phyloP scores from a whole-genome alignment of 2,888 invertebrate species.

The Acleris holmiana region DNA sequence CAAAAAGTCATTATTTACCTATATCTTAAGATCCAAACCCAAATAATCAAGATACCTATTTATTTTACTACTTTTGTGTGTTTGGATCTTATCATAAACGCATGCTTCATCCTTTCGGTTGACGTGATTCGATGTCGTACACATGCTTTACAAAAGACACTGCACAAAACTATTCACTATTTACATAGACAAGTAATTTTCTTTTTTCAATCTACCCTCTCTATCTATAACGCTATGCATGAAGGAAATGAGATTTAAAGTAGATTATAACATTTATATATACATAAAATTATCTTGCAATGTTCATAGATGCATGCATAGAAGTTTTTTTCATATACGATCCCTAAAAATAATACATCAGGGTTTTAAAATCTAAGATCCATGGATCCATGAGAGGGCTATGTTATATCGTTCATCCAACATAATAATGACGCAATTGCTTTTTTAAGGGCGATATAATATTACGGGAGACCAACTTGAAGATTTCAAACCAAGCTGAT shows the following conservation, averaged over 20 bases:
- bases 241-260: not conserved
- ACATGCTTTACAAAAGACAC: constrained; percentile 30
- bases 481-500: too few species aligned
- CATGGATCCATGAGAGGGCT: too few species aligned
- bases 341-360: too few species aligned
- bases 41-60: not conserved
- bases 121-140: constrained; percentile 37
- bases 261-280: not conserved
- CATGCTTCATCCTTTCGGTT: constrained; percentile 36
- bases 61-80: not conserved
- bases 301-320: constrained; percentile 18
- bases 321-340: too few species aligned
- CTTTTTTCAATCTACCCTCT: not conserved
- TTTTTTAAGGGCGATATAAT: too few species aligned
- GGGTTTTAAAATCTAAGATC: too few species aligned
- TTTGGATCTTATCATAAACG: constrained; percentile 9
- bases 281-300: not conserved
- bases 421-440: too few species aligned
- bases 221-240: not conserved
- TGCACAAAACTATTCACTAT: constrained; percentile 33
- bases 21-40: too few species aligned
- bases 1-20: too few species aligned
- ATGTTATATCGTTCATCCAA: too few species aligned
- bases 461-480: too few species aligned
- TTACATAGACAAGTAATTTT: constrained; percentile 4